Percentiles rank a stretch among this genome's conserved stretches.
These are phyloP conservation scores for Gymnosoma rotundatum DNA, from an alignment of 2,888 invertebrate genomes.

Conservation along the genomic window DNA sequence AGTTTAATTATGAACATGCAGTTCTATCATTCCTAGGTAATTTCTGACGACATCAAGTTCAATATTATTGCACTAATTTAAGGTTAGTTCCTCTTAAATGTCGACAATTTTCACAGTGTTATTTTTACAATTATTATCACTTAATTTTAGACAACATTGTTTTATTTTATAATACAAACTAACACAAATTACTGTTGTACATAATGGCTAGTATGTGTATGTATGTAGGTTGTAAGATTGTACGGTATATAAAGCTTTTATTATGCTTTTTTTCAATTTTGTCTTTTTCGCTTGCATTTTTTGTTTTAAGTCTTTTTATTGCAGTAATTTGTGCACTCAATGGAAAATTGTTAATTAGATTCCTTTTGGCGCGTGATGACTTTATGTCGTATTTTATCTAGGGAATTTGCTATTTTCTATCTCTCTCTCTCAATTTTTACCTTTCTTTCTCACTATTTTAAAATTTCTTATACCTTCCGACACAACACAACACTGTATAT, in stretches of 20 bases:
- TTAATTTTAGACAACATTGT: slow-evolving; percentile 8
- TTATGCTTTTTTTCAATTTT: slow-evolving; percentile 25
- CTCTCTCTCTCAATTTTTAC: background rate
- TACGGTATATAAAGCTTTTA: slow-evolving; percentile 10
- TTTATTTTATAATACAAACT: background rate
- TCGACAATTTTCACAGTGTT: slow-evolving; percentile 8
- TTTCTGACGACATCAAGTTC: too few species aligned
- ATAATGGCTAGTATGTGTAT: background rate
- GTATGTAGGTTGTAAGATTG: too few species aligned
- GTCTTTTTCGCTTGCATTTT: slow-evolving; percentile 47
- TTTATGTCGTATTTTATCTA: slow-evolving; percentile 74
- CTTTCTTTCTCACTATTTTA: background rate
- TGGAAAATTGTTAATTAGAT: slow-evolving; percentile 83
- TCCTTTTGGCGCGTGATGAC: slow-evolving; percentile 78
- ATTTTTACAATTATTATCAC: background rate
- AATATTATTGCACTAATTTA: too few species aligned
- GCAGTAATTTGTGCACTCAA: slow-evolving; percentile 81
- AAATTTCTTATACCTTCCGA: too few species aligned
- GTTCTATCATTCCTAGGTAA: too few species aligned
- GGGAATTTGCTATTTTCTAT: slow-evolving; percentile 59
- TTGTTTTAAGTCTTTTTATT: slow-evolving; percentile 60
- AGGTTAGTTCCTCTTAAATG: too few species aligned
- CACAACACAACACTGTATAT: background rate
- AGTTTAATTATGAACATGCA: too few species aligned
- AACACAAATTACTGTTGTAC: background rate